phyloP scores from a whole-genome alignment of 2,797 vertebrate genomes.

The Siniperca undulata region DNA sequence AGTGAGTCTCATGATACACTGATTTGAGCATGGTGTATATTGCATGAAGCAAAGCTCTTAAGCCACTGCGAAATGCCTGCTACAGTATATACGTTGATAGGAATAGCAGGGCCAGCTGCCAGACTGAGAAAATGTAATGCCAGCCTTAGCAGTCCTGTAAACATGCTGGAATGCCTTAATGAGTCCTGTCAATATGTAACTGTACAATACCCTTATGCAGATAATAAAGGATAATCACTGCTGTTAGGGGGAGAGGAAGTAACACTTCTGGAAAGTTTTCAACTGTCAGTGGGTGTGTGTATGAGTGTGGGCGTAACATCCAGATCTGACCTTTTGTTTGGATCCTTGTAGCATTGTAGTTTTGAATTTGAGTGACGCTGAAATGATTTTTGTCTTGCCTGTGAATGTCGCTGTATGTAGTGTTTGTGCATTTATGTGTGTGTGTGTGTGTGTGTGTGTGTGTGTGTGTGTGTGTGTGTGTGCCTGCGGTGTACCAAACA shows the following conservation, averaged over 20 bases:
- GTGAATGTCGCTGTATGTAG: slow-evolving; percentile 36
- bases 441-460: slow-evolving; percentile 36
- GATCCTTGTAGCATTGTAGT: slow-evolving; percentile 38
- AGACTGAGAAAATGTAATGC: slow-evolving; percentile 41
- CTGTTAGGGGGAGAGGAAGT: slow-evolving; percentile 28
- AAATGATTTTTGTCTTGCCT: slow-evolving; percentile 47
- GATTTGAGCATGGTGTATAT: background rate
- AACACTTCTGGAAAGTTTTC: slow-evolving; percentile 56
- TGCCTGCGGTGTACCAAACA: slow-evolving; percentile 59
- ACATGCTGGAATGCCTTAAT: slow-evolving; percentile 66
- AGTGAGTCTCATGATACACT: background rate
- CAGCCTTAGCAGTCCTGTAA: slow-evolving; percentile 35
- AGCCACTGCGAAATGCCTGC: slow-evolving; percentile 28
- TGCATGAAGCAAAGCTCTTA: slow-evolving; percentile 7
- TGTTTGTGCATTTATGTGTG: slow-evolving; percentile 26
- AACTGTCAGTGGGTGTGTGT: slow-evolving; percentile 12
- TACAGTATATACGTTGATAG: slow-evolving; percentile 19
- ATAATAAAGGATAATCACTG: slow-evolving; percentile 57
- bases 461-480: slow-evolving; percentile 16
- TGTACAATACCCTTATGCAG: slow-evolving; percentile 27
- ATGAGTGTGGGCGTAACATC: slow-evolving; percentile 34
- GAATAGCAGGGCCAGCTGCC: slow-evolving; percentile 32
- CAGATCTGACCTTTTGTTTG: slow-evolving; percentile 56
- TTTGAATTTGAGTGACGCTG: slow-evolving; percentile 48
- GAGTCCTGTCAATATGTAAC: slow-evolving; percentile 51